Evolutionary conservation across 2,888 invertebrate species (phyloP).

Genomic region (Eristalis intricaria): DNA sequence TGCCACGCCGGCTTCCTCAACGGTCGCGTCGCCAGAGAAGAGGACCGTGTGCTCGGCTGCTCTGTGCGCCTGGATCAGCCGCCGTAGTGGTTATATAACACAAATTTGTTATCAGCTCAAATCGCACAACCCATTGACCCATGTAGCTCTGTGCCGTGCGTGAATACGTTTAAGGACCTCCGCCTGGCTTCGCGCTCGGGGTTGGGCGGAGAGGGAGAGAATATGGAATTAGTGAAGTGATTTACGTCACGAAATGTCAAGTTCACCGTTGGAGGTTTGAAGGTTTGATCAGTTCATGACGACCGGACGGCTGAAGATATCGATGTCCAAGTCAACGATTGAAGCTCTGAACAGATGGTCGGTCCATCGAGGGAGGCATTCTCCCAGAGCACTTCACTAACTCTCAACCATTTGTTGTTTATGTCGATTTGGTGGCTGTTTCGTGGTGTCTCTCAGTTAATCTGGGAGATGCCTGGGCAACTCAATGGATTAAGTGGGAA

Average conservation of each 20-base stretch:
- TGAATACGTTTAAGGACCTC: background rate
- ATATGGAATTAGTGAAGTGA: background rate
- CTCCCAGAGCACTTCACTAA: background rate
- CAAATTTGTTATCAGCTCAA: conserved; percentile 32
- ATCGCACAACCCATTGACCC: conserved; percentile 53
- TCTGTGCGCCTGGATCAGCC: background rate
- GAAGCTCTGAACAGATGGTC: background rate
- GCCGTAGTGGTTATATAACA: conserved; percentile 45
- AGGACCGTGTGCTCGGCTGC: background rate
- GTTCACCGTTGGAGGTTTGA: background rate
- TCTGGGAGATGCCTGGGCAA: no score
- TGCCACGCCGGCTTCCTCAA: conserved; percentile 28
- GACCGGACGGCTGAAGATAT: background rate
- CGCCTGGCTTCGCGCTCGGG: background rate
- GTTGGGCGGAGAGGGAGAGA: background rate
- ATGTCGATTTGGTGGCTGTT: no score
- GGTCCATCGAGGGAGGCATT: no score
- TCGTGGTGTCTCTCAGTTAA: no score
- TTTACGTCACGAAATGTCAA: background rate
- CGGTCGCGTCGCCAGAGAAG: background rate
- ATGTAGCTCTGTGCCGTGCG: background rate
- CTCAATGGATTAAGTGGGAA: no score
- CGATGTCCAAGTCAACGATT: background rate
- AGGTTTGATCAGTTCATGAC: background rate
- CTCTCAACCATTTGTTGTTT: background rate